A percentile compares a stretch with the other conserved stretches of the same genome.
Conservation (phyloP, 2,888 invertebrate species). For the Nomada fabriciana region DNA sequence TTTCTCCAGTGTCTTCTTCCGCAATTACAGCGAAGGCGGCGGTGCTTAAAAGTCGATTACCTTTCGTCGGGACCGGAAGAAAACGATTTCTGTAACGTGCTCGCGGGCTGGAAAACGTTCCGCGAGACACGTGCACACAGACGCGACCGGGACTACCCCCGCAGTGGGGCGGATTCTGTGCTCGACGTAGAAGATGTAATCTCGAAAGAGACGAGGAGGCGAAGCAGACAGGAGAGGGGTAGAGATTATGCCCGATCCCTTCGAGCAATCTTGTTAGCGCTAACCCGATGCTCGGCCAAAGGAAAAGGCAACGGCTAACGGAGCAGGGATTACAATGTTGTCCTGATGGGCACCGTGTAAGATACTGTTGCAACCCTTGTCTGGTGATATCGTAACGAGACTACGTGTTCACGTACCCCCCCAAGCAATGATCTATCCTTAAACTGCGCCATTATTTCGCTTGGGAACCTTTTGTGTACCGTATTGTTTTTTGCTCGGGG, state of each 20-base stretch:
- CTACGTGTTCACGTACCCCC: constrained; percentile 33
- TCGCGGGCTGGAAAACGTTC: constrained; percentile 43
- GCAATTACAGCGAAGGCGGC: constrained; percentile 60
- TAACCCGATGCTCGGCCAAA: constrained; percentile 69
- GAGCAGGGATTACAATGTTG: constrained; percentile 60
- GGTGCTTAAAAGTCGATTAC: constrained; percentile 71
- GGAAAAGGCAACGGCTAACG: constrained; percentile 67
- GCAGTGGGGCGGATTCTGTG: constrained; percentile 58
- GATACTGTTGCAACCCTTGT: constrained; percentile 12
- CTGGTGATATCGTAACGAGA: constrained; percentile 40
- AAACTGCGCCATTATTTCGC: constrained; percentile 27
- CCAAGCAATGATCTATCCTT: constrained; percentile 37
- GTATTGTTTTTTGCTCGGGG: background rate
- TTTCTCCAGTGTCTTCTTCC: constrained; percentile 34
- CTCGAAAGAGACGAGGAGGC: constrained; percentile 64
- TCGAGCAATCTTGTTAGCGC: constrained; percentile 79
- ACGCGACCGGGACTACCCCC: background rate
- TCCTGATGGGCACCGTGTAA: constrained; percentile 44
- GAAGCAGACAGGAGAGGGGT: constrained; percentile 55
- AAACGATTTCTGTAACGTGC: constrained; percentile 60
- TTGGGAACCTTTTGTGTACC: too few relatives aligned
- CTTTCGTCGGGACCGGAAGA: constrained; percentile 46
- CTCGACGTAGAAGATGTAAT: constrained; percentile 69
- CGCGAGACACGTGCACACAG: constrained; percentile 22
- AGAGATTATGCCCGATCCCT: constrained; percentile 75